A percentile compares a stretch with the other conserved stretches of the same genome.
phyloP scores from a whole-genome alignment of 2,113 vertebrate genomes.

The Callaeas wilsoni region DNA sequence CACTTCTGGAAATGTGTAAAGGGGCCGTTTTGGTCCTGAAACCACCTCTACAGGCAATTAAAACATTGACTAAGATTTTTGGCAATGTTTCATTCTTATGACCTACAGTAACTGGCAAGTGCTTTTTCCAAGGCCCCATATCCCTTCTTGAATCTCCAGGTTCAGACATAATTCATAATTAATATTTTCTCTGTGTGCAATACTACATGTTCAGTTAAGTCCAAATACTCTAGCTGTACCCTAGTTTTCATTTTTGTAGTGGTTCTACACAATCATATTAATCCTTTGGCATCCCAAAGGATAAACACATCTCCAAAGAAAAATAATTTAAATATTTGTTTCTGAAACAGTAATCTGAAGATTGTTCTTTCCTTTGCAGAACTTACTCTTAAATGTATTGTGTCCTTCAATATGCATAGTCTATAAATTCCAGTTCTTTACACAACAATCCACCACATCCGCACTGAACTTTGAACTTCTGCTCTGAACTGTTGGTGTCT shows the following conservation, averaged over 20 bases:
- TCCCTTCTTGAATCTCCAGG: not conserved
- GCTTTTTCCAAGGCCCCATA: not conserved
- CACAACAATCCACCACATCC: not conserved
- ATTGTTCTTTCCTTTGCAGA: not conserved
- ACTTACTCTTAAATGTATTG: not conserved
- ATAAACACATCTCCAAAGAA: not conserved
- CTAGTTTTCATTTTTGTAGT: not conserved
- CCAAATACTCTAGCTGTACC: not conserved
- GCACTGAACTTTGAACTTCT: not conserved
- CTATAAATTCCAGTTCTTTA: not conserved
- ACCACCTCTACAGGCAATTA: conserved; percentile 10
- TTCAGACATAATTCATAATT: not conserved
- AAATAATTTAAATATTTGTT: not conserved
- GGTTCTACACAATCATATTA: not conserved
- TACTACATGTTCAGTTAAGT: not conserved
- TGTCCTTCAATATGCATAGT: not conserved
- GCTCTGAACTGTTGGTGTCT: not conserved
- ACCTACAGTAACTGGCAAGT: not conserved
- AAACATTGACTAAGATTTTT: not conserved
- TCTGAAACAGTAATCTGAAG: not conserved
- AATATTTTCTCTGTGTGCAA: not conserved
- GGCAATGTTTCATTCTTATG: not conserved
- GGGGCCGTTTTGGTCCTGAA: not conserved
- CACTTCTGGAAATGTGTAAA: not conserved
- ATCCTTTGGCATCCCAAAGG: not conserved